phyloP scores from a whole-genome alignment of 2,888 invertebrate genomes.

The Leptodirus hochenwartii region DNA sequence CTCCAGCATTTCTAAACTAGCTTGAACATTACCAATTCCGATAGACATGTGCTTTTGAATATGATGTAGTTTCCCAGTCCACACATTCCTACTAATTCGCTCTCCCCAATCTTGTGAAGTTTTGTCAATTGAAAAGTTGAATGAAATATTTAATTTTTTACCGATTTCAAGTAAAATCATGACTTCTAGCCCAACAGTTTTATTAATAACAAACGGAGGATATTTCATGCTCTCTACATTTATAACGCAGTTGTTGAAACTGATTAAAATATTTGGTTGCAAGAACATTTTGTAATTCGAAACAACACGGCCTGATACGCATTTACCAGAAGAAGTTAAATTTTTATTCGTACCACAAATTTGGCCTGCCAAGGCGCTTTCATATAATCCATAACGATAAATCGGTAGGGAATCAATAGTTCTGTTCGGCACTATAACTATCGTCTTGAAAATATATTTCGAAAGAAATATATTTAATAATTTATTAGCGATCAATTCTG shows the following conservation, averaged over 20 bases:
- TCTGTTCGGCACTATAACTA: too few relatives aligned
- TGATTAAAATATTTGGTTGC: too few relatives aligned
- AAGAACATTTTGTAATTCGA: too few relatives aligned
- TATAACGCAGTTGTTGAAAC: slow-evolving; percentile 13
- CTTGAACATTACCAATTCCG: slow-evolving; percentile 38
- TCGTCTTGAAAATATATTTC: too few relatives aligned
- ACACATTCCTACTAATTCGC: slow-evolving; percentile 24
- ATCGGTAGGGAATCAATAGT: too few relatives aligned
- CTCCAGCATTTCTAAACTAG: slow-evolving; percentile 36
- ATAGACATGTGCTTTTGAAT: slow-evolving; percentile 25
- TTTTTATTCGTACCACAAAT: too few relatives aligned
- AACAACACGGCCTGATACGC: too few relatives aligned
- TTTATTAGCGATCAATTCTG: too few relatives aligned
- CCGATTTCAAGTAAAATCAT: slow-evolving; percentile 13
- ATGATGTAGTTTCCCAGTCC: slow-evolving; percentile 33
- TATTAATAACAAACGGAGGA: slow-evolving; percentile 17
- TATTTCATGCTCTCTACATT: slow-evolving; percentile 13
- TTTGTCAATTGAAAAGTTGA: slow-evolving; percentile 21
- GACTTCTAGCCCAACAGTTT: slow-evolving; percentile 15
- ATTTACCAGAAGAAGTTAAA: too few relatives aligned
- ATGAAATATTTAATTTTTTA: slow-evolving; percentile 14
- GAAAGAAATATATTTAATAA: too few relatives aligned
- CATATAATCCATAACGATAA: too few relatives aligned
- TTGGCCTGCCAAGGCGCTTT: too few relatives aligned
- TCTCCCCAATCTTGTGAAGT: slow-evolving; percentile 30